Evolutionary conservation across 2,113 vertebrate species (phyloP).

Genomic region (Anarhynchus alexandrinus): DNA sequence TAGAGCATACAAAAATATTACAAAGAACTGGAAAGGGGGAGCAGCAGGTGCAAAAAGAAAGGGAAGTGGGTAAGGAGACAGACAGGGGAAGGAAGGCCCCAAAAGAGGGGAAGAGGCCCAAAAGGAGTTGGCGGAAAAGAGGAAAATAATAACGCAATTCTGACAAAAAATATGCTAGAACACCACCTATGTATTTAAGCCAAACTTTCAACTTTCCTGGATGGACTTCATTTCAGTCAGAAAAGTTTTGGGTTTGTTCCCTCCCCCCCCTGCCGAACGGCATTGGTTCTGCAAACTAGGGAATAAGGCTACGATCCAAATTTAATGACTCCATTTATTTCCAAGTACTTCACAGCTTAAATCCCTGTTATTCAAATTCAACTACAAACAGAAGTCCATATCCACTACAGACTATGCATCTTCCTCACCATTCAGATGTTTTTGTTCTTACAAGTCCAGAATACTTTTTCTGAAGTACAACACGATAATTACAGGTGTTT

Average conservation of each 20-base stretch:
- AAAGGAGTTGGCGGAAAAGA: not conserved
- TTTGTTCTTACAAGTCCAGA: not conserved
- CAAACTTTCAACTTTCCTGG: not conserved
- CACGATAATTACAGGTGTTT: not conserved
- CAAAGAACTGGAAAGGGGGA: not conserved
- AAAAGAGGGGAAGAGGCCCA: not conserved
- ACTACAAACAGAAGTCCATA: not conserved
- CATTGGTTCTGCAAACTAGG: not conserved
- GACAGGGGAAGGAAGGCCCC: not conserved
- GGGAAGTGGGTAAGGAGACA: not conserved
- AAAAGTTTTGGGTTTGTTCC: not conserved
- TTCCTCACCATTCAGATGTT: not conserved
- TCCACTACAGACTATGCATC: not conserved
- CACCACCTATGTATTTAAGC: not conserved
- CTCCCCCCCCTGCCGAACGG: not conserved
- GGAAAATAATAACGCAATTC: not conserved
- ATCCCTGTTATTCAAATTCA: not conserved
- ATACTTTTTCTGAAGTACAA: not conserved
- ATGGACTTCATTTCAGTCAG: not conserved
- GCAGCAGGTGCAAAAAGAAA: not conserved
- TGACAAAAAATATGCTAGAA: not conserved
- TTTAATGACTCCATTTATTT: not conserved
- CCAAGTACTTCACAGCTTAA: not conserved
- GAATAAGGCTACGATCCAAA: not conserved
- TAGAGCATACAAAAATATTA: not conserved